Conservation (phyloP, 2,113 vertebrate genomes). For the Eira barbara region DNA sequence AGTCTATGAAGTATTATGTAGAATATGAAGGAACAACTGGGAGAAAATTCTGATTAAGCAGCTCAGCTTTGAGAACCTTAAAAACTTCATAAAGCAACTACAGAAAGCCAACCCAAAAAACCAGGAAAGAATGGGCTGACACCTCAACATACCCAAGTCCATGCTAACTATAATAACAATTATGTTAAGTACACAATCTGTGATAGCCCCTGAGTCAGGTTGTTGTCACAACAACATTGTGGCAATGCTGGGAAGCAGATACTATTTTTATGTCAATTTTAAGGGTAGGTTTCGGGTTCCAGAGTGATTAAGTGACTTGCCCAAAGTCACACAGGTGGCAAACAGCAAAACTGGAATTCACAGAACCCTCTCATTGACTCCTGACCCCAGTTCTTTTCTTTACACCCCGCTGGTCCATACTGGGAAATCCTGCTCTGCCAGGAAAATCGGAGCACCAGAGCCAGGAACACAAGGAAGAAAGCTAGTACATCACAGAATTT, state of each 20-base stretch:
- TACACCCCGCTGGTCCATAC: not conserved
- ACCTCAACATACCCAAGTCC: not conserved
- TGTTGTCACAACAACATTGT: not conserved
- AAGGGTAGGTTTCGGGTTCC: not conserved
- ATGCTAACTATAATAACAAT: not conserved
- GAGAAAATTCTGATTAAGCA: slow-evolving; percentile 3
- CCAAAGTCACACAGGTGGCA: not conserved
- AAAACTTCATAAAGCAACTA: not conserved
- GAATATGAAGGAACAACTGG: not conserved
- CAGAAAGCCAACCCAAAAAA: not conserved
- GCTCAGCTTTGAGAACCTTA: not conserved
- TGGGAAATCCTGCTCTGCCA: not conserved
- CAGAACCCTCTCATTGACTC: rapidly evolving
- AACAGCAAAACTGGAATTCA: not conserved
- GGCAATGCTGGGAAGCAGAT: not conserved
- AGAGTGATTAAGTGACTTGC: not conserved
- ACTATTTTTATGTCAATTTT: not conserved
- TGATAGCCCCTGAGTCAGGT: not conserved
- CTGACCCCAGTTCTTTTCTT: not conserved
- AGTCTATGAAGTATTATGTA: not conserved
- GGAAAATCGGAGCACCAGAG: not conserved
- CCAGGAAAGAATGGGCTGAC: not conserved
- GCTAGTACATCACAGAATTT: not conserved
- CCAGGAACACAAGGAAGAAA: not conserved
- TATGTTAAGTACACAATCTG: not conserved